Conservation (phyloP, 1,140 invertebrate species). For the Drosophila nigromelanica region DNA sequence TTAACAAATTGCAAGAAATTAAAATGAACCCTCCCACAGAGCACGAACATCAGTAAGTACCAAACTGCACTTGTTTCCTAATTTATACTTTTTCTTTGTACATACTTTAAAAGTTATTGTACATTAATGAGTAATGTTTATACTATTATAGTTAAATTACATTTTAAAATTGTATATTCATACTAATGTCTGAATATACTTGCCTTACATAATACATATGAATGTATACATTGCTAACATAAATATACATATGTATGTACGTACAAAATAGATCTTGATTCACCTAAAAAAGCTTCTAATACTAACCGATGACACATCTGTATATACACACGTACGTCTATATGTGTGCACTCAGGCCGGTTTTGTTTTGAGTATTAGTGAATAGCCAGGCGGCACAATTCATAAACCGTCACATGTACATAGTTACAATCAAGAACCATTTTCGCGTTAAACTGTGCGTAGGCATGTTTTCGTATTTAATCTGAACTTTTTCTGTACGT, state of each 20-base stretch:
- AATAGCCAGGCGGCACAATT: too few relatives aligned
- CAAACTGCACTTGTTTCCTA: background rate
- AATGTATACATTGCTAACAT: background rate
- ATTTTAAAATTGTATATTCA: background rate
- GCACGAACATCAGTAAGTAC: constrained; percentile 87
- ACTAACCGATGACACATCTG: too few relatives aligned
- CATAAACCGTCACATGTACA: too few relatives aligned
- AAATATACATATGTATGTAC: constrained; percentile 1
- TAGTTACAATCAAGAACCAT: too few relatives aligned
- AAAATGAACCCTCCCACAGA: constrained; percentile 86
- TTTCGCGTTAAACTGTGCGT: too few relatives aligned
- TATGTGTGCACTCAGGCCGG: too few relatives aligned
- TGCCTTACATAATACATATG: background rate
- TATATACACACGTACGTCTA: too few relatives aligned
- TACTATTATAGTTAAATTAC: background rate
- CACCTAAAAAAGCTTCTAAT: background rate
- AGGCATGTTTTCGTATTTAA: too few relatives aligned
- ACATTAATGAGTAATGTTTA: background rate
- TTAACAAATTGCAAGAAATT: constrained; percentile 86
- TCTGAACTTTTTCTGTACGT: too few relatives aligned
- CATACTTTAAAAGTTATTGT: background rate
- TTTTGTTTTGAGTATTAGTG: too few relatives aligned
- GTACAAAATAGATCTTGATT: background rate
- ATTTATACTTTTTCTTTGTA: background rate
- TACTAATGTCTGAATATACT: too few relatives aligned